Percentiles rank a stretch among this genome's conserved stretches.
phyloP scores from a whole-genome alignment of 2,797 vertebrate genomes.

The Rhinogobio ventralis region DNA sequence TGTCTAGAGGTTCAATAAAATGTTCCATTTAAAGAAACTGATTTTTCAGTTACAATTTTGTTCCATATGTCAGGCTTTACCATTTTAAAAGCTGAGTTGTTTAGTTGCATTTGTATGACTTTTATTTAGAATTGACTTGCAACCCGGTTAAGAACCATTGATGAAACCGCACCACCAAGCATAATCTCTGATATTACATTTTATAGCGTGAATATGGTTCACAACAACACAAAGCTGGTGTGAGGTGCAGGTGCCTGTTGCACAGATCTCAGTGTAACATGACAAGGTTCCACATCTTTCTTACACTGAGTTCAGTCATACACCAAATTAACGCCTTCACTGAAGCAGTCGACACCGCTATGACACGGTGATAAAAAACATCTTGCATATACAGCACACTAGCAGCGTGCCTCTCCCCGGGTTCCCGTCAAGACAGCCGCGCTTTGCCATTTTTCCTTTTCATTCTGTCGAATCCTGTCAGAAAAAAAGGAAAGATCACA shows the following conservation, averaged over 20 bases:
- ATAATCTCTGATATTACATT: not conserved
- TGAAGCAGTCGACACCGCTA: conserved; percentile 28
- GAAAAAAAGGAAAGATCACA: conserved; percentile 59
- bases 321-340: conserved; percentile 19
- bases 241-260: conserved; percentile 15
- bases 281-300: conserved; percentile 18
- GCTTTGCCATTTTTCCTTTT: not conserved
- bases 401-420: not conserved
- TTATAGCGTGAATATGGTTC: not conserved
- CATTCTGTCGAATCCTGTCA: conserved; percentile 14
- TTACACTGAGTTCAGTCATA: conserved; percentile 35
- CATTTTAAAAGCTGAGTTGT: not conserved
- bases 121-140: not conserved
- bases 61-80: no score
- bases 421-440: conserved; percentile 15
- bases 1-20: not conserved
- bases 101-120: not conserved
- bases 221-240: not conserved
- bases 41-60: no score
- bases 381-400: not conserved
- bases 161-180: not conserved
- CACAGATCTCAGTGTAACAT: conserved; percentile 21
- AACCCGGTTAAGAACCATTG: not conserved
- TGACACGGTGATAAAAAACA: not conserved
- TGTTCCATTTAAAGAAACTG: not conserved